Evolutionary conservation across 2,888 invertebrate species (phyloP).

Genomic region (Drosophila lacicola): DNA sequence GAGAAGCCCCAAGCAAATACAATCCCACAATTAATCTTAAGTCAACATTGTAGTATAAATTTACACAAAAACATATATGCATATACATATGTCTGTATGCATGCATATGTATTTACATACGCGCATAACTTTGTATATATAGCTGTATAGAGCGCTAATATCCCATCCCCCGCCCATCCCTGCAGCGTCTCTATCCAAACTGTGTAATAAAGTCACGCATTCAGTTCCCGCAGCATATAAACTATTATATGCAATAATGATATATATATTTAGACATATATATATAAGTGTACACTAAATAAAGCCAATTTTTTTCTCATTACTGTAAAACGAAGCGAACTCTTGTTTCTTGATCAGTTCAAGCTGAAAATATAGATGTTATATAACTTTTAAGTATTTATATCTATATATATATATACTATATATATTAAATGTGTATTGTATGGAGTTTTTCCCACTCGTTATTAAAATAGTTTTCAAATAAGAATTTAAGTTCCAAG

Average conservation of each 20-base stretch:
- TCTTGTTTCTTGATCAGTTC: background rate
- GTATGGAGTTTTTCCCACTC: too few species aligned
- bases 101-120: background rate
- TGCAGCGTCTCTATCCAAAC: background rate
- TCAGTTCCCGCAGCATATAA: background rate
- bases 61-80: conserved; percentile 3
- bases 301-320: conserved; percentile 26
- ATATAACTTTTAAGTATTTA: too few species aligned
- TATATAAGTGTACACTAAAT: conserved; percentile 17
- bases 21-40: background rate
- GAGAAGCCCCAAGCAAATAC: background rate
- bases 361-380: background rate
- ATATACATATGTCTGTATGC: background rate
- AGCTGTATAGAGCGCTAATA: background rate
- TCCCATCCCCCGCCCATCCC: background rate
- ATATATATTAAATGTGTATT: too few species aligned
- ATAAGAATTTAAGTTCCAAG: too few species aligned
- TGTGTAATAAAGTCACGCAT: background rate
- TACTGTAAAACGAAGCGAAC: background rate
- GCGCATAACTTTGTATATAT: conserved; percentile 18
- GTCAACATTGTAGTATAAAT: conserved; percentile 18
- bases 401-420: too few species aligned
- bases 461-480: too few species aligned
- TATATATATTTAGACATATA: background rate
- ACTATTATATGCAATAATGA: background rate